These are phyloP conservation scores for Bradysia coprophila DNA, from an alignment of 1,140 invertebrate genomes.

Conservation along the genomic window DNA sequence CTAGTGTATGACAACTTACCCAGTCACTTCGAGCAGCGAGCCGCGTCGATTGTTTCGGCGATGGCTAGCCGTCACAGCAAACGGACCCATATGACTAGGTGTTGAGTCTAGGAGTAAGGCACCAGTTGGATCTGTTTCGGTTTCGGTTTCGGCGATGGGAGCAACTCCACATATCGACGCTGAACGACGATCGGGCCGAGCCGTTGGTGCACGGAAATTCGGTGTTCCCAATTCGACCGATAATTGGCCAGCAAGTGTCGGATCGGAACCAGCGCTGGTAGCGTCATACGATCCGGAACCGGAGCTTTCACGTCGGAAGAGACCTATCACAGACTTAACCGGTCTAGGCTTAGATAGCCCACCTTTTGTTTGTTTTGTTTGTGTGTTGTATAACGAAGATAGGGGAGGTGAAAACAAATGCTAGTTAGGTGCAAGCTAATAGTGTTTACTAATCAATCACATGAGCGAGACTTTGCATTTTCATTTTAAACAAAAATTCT, in stretches of 20 bases:
- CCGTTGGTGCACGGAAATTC: constrained; percentile 8
- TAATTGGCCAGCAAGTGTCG: constrained; percentile 7
- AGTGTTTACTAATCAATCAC: no score
- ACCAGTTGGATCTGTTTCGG: constrained; percentile 7
- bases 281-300: constrained; percentile 36
- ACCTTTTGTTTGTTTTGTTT: constrained; percentile 24
- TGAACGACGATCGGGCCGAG: constrained; percentile 18
- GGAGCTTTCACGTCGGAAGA: constrained; percentile 44
- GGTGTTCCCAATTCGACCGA: not conserved
- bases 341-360: constrained; percentile 50
- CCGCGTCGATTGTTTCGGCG: constrained; percentile 39
- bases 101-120: not conserved
- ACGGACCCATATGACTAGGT: constrained; percentile 16
- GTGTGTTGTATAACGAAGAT: no score
- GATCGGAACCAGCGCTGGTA: constrained; percentile 19
- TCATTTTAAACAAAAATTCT: no score
- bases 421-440: not conserved
- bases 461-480: no score
- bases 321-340: constrained; percentile 50
- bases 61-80: constrained; percentile 28
- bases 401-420: not conserved
- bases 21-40: constrained; percentile 45
- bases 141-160: constrained; percentile 6
- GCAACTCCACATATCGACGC: constrained; percentile 8
- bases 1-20: constrained; percentile 33